phyloP scores from a whole-genome alignment of 1,140 invertebrate genomes.

The Leptopilina boulardi region DNA sequence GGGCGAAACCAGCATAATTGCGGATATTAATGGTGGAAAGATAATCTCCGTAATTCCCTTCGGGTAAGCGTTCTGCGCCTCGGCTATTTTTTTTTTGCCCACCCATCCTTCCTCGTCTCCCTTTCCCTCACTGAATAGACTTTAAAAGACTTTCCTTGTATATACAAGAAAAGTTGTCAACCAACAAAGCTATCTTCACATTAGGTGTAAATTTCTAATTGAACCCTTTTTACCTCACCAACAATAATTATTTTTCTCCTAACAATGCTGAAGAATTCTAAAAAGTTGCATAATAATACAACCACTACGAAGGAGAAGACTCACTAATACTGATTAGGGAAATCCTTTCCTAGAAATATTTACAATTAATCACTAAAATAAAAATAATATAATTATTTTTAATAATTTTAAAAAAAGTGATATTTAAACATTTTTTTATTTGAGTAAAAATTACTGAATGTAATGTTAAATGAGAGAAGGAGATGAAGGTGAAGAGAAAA shows the following conservation, averaged over 20 bases:
- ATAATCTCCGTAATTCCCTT: conserved; percentile 33
- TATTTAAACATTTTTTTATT: too few relatives aligned
- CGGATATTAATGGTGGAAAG: conserved; percentile 30
- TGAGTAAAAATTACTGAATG: not conserved
- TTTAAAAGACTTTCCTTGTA: not conserved
- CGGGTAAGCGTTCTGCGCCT: conserved; percentile 13
- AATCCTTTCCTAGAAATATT: too few relatives aligned
- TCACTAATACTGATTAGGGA: too few relatives aligned
- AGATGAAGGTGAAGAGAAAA: not conserved
- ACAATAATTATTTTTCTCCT: too few relatives aligned
- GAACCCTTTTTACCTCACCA: too few relatives aligned
- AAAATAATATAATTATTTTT: too few relatives aligned
- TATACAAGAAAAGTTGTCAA: conserved; percentile 1
- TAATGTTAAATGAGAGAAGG: not conserved
- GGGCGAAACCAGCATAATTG: conserved; percentile 11
- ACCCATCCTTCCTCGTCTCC: not conserved
- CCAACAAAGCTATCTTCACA: not conserved
- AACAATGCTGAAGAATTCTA: too few relatives aligned
- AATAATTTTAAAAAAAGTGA: too few relatives aligned
- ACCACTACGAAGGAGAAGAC: too few relatives aligned
- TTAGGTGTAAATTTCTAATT: too few relatives aligned
- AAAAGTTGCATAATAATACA: too few relatives aligned
- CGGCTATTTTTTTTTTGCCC: not conserved
- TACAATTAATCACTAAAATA: too few relatives aligned
- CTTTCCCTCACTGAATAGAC: not conserved